These are phyloP conservation scores for Xanthostigma xanthostigma DNA, from an alignment of 2,888 invertebrate species.

Conservation along the genomic window DNA sequence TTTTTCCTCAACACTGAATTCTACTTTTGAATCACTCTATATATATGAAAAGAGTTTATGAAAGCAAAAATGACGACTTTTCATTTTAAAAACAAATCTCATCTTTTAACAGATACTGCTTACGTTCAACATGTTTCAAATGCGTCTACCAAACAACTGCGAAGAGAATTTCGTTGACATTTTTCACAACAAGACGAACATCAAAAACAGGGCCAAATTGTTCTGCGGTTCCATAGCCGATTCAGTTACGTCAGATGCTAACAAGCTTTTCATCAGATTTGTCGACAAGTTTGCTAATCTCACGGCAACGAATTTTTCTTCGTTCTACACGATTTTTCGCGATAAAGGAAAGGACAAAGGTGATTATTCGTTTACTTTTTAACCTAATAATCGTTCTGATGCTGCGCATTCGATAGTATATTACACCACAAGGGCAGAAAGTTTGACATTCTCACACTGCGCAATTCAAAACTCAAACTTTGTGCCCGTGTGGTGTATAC, in stretches of 20 bases:
- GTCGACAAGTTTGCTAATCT: slow-evolving; percentile 36
- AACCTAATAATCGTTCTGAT: slow-evolving; percentile 9
- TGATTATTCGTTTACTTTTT: slow-evolving; percentile 17
- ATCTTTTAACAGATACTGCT: slow-evolving; percentile 46
- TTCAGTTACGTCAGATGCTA: slow-evolving; percentile 47
- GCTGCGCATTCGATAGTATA: slow-evolving; percentile 2
- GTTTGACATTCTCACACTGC: too few species aligned
- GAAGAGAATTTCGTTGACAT: slow-evolving; percentile 61
- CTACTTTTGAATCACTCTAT: too few species aligned
- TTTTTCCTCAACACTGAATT: too few species aligned
- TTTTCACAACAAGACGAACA: slow-evolving; percentile 47
- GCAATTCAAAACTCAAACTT: too few species aligned
- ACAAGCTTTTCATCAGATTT: slow-evolving; percentile 60
- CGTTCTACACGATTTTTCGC: slow-evolving; percentile 61
- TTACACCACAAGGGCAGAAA: too few species aligned
- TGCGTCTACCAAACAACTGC: slow-evolving; percentile 63
- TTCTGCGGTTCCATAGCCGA: slow-evolving; percentile 83
- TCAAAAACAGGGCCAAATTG: slow-evolving; percentile 42
- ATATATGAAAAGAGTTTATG: too few species aligned
- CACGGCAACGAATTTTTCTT: slow-evolving; percentile 44
- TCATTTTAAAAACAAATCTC: background rate
- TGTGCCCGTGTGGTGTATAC: too few species aligned
- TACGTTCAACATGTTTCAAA: slow-evolving; percentile 45
- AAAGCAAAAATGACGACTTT: too few species aligned
- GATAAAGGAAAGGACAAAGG: slow-evolving; percentile 37